phyloP scores from a whole-genome alignment of 1,140 invertebrate genomes.

The Aradophagus sp. region DNA sequence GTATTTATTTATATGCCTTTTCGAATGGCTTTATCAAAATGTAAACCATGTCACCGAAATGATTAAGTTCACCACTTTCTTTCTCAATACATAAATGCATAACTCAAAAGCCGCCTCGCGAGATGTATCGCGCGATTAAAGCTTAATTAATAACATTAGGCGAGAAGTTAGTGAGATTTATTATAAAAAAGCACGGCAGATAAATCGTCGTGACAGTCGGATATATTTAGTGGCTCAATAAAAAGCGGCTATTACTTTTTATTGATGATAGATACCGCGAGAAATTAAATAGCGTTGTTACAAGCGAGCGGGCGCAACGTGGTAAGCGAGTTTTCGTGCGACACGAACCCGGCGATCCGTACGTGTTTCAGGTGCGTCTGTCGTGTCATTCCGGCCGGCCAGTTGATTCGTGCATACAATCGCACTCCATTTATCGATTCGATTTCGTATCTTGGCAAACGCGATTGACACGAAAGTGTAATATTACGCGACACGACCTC shows the following conservation, averaged over 20 bases:
- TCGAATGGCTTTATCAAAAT: too few relatives aligned
- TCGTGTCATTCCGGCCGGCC: constrained; percentile 33
- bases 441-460: constrained; percentile 45
- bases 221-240: constrained; percentile 49
- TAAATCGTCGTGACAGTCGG: constrained; percentile 44
- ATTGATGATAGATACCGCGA: constrained; percentile 52
- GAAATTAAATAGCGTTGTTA: constrained; percentile 55
- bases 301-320: constrained; percentile 26
- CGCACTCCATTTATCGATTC: constrained; percentile 51
- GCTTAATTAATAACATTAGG: constrained; percentile 39
- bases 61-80: too few relatives aligned
- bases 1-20: too few relatives aligned
- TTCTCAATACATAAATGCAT: too few relatives aligned
- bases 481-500: constrained; percentile 23
- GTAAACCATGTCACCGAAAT: too few relatives aligned
- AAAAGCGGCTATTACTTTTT: constrained; percentile 50
- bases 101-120: too few relatives aligned
- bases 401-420: constrained; percentile 51
- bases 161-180: constrained; percentile 32
- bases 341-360: constrained; percentile 41
- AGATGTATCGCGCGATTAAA: too few relatives aligned
- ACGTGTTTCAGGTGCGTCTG: constrained; percentile 47
- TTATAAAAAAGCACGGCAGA: constrained; percentile 45
- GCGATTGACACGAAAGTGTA: constrained; percentile 53
- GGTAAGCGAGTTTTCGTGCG: constrained; percentile 43